Evolutionary conservation across 2,797 vertebrate species (phyloP).

Genomic region (Sebastes variabilis): DNA sequence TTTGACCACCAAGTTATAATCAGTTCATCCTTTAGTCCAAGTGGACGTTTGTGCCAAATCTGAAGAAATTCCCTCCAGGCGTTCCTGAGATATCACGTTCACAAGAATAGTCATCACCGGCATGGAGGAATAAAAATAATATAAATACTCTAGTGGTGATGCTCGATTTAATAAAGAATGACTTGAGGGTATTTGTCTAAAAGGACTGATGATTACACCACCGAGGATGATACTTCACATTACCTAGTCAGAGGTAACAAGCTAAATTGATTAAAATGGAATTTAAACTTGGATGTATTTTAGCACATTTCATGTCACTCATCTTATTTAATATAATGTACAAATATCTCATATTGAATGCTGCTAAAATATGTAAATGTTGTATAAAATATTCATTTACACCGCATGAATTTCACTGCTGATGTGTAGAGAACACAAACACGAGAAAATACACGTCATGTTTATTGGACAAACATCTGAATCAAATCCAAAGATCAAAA

Average conservation of each 20-base stretch:
- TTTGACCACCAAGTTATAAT: too few relatives aligned
- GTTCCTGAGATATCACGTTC: too few relatives aligned
- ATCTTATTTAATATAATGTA: background rate
- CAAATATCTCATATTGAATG: background rate
- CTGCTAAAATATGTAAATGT: conserved; percentile 13
- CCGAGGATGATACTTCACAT: background rate
- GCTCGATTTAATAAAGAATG: conserved; percentile 6
- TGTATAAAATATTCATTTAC: conserved; percentile 31
- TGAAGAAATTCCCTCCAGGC: too few relatives aligned
- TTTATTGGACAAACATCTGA: conserved; percentile 49
- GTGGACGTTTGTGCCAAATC: too few relatives aligned
- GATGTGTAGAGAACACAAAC: conserved; percentile 2
- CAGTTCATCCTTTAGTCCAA: too few relatives aligned
- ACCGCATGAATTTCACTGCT: background rate
- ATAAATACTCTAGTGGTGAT: background rate
- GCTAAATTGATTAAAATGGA: conserved; percentile 8
- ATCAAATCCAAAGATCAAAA: conserved; percentile 58
- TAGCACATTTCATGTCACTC: background rate
- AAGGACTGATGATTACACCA: conserved; percentile 1
- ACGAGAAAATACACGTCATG: conserved; percentile 18
- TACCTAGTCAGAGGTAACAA: conserved; percentile 15
- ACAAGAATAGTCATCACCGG: too few relatives aligned
- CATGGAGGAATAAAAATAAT: background rate
- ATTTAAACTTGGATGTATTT: conserved; percentile 2
- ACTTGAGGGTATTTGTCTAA: background rate